Conservation (phyloP, 2,888 invertebrate genomes). For the Bimastos eiseni region DNA sequence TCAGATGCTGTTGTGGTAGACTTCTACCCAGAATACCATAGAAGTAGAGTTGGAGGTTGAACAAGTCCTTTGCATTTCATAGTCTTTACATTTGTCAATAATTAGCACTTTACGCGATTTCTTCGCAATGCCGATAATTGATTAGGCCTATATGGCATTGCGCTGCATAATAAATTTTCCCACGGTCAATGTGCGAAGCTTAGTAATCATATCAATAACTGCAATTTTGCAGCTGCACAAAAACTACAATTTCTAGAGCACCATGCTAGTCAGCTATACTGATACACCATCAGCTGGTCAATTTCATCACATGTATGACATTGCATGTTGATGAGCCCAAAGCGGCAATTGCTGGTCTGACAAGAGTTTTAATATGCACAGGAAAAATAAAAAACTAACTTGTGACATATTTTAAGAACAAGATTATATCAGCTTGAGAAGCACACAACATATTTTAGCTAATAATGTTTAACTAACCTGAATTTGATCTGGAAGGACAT, state of each 20-base stretch:
- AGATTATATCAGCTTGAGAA: not conserved
- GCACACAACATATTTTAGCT: not conserved
- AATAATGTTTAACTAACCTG: not conserved
- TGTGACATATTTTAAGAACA: not conserved
- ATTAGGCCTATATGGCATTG: too few relatives aligned
- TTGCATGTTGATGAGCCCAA: not conserved
- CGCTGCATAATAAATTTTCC: too few relatives aligned
- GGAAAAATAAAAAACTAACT: not conserved
- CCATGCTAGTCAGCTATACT: not conserved
- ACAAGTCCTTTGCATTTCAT: too few relatives aligned
- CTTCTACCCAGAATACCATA: too few relatives aligned
- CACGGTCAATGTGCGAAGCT: too few relatives aligned
- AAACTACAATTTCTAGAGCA: not conserved
- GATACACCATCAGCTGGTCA: not conserved
- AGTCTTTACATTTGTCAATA: too few relatives aligned
- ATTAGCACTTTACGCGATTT: too few relatives aligned
- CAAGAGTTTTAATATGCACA: not conserved
- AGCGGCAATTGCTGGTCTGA: not conserved
- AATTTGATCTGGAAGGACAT: conserved; percentile 23
- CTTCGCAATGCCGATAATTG: too few relatives aligned
- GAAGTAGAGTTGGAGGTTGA: too few relatives aligned
- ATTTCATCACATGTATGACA: not conserved
- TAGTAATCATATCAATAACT: not conserved
- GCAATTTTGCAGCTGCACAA: not conserved
- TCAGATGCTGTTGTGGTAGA: too few relatives aligned